Base-by-base conservation (phyloP, 1,140 invertebrate genomes). In the Thalassaphorura encarpata region DNA sequence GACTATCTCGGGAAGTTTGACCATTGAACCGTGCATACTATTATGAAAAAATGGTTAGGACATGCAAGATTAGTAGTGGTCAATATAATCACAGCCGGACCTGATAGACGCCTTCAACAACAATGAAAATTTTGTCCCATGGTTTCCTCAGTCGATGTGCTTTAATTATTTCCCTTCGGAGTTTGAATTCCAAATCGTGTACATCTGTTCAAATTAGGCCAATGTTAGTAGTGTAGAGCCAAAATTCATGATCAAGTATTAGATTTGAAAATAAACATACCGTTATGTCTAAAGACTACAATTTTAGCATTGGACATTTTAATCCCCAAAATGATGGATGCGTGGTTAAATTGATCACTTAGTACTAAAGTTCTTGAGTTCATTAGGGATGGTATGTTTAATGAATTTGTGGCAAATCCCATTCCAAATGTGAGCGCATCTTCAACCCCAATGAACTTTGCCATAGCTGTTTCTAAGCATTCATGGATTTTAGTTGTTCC, bases 11-110 rank as follows among this genome's bases (percentile, higher is more conserved):
- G 87, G 90, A 58, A 99, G 78, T 62, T 86, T 81, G 43, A 86
- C 86, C 52, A 99, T 85, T 0, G 90, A 89, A 0, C 96, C 96
- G 75, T 99, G 95, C 96, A 99, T 99, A 66, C 91, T 96, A 70
- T n/a, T n/a, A n/a, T n/a, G n/a, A n/a, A n/a, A n/a, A n/a, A n/a
- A n/a, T n/a, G n/a, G n/a, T n/a, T n/a, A n/a, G n/a, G n/a, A n/a
- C n/a, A n/a, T n/a, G n/a, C n/a, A n/a, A n/a, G n/a, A n/a, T n/a
- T n/a, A n/a, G n/a, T n/a, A n/a, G n/a, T n/a, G n/a, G n/a, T n/a
- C n/a, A n/a, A n/a, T n/a, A n/a, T n/a, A n/a, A n/a, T n/a, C n/a
- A n/a, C n/a, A n/a, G n/a, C n/a, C n/a, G n/a, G n/a, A n/a, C n/a
- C n/a, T n/a, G n/a, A n/a, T 91, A 96, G 64, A 99, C 84, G 43